phyloP scores from a whole-genome alignment of 2,797 vertebrate species.

The Melanotaenia pygmaea region DNA sequence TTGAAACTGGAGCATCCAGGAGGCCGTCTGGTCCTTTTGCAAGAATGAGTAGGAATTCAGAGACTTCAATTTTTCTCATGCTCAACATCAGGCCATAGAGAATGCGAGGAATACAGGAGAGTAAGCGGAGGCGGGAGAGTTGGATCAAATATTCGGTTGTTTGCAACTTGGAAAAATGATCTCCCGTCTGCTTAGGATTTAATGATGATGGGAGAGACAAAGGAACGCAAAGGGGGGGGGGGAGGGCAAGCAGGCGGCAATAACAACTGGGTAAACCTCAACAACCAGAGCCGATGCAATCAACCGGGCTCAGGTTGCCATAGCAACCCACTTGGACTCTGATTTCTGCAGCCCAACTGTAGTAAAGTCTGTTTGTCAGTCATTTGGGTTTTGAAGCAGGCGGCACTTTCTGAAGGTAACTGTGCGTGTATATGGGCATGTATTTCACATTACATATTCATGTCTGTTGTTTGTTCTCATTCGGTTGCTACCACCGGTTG shows the following conservation, averaged over 20 bases:
- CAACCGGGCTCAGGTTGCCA: constrained; percentile 59
- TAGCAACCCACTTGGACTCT: constrained; percentile 60
- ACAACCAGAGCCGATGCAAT: constrained; percentile 60
- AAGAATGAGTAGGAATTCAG: constrained; percentile 62
- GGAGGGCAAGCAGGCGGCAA: constrained; percentile 52
- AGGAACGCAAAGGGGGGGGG: constrained; percentile 29
- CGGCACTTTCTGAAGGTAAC: constrained; percentile 20
- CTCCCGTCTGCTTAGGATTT: constrained; percentile 52
- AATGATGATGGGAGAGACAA: constrained; percentile 55
- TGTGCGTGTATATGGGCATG: constrained; percentile 32
- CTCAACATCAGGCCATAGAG: constrained; percentile 68
- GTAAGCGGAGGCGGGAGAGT: constrained; percentile 11
- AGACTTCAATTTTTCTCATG: constrained; percentile 65
- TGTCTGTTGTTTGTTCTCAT: constrained; percentile 45
- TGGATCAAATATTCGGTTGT: constrained; percentile 36
- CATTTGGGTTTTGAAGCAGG: constrained; percentile 56
- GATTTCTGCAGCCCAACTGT: constrained; percentile 42
- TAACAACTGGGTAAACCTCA: constrained; percentile 65
- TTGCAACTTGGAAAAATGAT: constrained; percentile 61
- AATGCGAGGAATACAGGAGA: constrained; percentile 43
- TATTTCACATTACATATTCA: constrained; percentile 60
- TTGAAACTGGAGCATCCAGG: constrained; percentile 52
- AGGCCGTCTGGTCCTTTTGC: constrained; percentile 53
- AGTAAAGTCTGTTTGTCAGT: constrained; percentile 47
- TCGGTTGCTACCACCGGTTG: constrained; percentile 94